Conservation (phyloP, 1,140 invertebrate genomes). For the Apolygus lucorum region DNA sequence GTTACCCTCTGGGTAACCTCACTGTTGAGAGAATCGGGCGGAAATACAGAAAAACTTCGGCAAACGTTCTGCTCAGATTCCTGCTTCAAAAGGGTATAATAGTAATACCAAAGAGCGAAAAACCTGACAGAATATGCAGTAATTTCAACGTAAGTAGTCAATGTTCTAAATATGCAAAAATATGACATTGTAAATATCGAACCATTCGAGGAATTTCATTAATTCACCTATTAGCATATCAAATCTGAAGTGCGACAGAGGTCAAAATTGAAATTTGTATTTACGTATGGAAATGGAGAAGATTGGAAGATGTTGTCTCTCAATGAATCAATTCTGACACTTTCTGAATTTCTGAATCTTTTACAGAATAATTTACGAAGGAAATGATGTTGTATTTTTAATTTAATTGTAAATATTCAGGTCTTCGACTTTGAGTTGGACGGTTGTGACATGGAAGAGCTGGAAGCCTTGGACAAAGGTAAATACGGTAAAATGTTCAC, state of each 20-base stretch:
- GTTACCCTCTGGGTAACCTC: constrained; percentile 46
- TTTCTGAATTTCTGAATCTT: neutral
- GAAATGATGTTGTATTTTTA: no score
- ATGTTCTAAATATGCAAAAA: no score
- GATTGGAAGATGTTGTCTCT: neutral
- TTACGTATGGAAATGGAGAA: neutral
- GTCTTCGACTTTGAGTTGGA: constrained; percentile 47
- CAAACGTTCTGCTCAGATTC: constrained; percentile 69
- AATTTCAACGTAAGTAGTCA: constrained; percentile 48
- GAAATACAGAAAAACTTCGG: constrained; percentile 57
- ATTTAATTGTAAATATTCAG: no score
- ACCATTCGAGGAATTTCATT: neutral
- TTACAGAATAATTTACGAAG: no score
- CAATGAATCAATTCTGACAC: neutral
- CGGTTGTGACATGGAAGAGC: constrained; percentile 42
- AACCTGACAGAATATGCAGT: constrained; percentile 54
- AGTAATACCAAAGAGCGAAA: constrained; percentile 78
- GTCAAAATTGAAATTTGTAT: neutral
- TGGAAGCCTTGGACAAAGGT: constrained; percentile 45
- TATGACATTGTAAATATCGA: neutral
- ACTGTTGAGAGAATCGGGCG: constrained; percentile 57
- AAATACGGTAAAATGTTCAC: constrained; percentile 42
- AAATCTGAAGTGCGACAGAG: neutral
- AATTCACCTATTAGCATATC: neutral
- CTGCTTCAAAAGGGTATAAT: constrained; percentile 60